phyloP scores from a whole-genome alignment of 2,113 vertebrate species.

The Typhlomys cinereus region DNA sequence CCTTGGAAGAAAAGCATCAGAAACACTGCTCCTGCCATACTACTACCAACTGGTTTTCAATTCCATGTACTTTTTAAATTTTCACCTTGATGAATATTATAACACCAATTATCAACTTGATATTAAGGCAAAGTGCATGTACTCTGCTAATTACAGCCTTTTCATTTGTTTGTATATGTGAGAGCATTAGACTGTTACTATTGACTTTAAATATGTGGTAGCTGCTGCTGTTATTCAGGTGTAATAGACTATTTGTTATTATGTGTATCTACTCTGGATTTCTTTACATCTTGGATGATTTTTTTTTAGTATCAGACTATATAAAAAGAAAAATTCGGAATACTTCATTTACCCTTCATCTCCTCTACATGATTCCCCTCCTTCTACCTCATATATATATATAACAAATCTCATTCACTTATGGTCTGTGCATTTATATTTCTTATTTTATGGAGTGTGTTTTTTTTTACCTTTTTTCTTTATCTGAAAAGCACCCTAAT shows the following conservation, averaged over 20 bases:
- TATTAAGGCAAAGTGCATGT: background rate
- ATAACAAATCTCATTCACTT: background rate
- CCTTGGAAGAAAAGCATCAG: background rate
- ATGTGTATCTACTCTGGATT: background rate
- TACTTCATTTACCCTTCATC: background rate
- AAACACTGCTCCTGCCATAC: conserved; percentile 4
- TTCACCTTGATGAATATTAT: background rate
- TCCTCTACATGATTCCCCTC: background rate
- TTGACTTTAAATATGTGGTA: conserved; percentile 6
- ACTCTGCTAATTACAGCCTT: background rate
- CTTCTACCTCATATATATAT: background rate
- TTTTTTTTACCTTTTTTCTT: conserved; percentile 14
- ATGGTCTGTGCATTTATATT: background rate
- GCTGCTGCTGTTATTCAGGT: background rate
- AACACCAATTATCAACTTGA: background rate
- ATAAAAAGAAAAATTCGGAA: background rate
- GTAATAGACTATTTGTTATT: background rate
- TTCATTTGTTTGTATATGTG: background rate
- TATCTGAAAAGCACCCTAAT: background rate
- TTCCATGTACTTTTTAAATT: background rate
- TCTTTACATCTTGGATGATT: background rate
- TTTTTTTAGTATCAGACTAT: background rate
- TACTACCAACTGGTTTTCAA: background rate
- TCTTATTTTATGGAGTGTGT: conserved; percentile 20
- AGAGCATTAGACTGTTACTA: background rate